A percentile compares a stretch with the other conserved stretches of the same genome.
These are phyloP conservation scores for Sus cebifrons DNA, from an alignment of 2,797 vertebrate species.

Conservation along the genomic window DNA sequence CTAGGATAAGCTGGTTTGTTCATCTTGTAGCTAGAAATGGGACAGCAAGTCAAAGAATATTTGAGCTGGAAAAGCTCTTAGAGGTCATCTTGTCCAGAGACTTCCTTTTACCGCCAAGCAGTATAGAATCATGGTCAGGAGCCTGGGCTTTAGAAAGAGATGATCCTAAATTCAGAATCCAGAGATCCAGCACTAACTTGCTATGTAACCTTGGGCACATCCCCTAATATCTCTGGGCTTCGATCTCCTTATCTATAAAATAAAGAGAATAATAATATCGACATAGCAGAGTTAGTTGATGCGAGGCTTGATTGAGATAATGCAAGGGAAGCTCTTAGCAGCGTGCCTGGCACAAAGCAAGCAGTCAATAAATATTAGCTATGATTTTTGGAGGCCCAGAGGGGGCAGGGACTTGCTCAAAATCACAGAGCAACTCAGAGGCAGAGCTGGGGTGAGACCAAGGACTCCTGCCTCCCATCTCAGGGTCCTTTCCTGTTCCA, in stretches of 20 bases:
- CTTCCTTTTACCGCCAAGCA: conserved; percentile 21
- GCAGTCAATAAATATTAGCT: conserved; percentile 81
- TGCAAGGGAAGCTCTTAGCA: conserved; percentile 68
- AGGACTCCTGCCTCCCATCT: conserved; percentile 9
- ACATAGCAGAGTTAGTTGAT: conserved; percentile 26
- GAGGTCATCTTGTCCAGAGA: conserved; percentile 63
- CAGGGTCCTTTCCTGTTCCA: not conserved
- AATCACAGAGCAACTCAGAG: conserved; percentile 59
- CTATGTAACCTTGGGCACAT: not conserved
- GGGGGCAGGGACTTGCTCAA: conserved; percentile 61
- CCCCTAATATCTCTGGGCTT: conserved; percentile 22
- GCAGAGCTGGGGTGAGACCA: conserved; percentile 60
- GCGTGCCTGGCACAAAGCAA: conserved; percentile 69
- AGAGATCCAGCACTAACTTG: not conserved
- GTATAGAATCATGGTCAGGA: not conserved
- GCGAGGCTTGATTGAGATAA: conserved; percentile 59
- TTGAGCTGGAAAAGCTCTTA: conserved; percentile 36
- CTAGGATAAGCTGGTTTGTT: conserved; percentile 72
- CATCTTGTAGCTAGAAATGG: conserved; percentile 75
- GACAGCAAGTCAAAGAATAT: conserved; percentile 68
- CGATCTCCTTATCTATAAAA: conserved; percentile 23
- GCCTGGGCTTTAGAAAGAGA: not conserved
- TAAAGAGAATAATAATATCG: conserved; percentile 52
- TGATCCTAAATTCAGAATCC: conserved; percentile 2
- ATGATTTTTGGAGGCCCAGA: conserved; percentile 71